Evolutionary conservation across 2,113 vertebrate species (phyloP), one percentile per base, ranked within the genome.

Genomic region (Oncorhynchus nerka): DNA sequence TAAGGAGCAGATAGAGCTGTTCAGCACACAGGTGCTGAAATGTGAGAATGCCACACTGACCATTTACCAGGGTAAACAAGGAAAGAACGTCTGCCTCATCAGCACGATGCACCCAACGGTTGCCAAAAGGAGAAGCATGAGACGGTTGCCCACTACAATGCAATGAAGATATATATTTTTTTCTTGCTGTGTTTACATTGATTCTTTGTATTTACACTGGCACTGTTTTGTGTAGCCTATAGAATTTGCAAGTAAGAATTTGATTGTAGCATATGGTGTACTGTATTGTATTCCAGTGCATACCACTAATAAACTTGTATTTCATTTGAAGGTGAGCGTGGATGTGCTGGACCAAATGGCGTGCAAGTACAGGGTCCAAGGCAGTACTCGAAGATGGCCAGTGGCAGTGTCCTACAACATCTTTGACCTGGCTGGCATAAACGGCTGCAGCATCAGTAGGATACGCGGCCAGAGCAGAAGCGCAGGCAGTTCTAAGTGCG

Each of bases 271-370:
- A 7, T 7, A 34, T 34, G 32, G 32, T 34, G 32, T 34, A 34
- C 32, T 34, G 32, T 34, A 34, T 34, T 34, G 32, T 34, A 7
- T 34, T 34, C 32, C 32, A 34, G 32, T 34, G 32, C 32, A 34
- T 5, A 6, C 32, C 11, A 64, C 7, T 32, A 76, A 28, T 26
- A 69, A 75, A 51, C 11, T 22, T 28, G 76, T 32, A 32, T 32
- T 32, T 32, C 30, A 32, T 32, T 32, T 32, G 30, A 32, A 32
- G 30, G 30, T 32, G 30, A 1, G 51, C 13, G 73, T 78, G 15
- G 73, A 82, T 22, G 69, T 78, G 6, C 26, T 81, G 24, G 76
- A 72, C 74, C 73, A 82, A 49, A 75, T 79, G 76, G 76, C 59
- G 26, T 28, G 71, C 20, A 13, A 70, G 68, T 78, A 74, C 16